Evolutionary conservation across 2,888 invertebrate species (phyloP).

Genomic region (Beris morrisii): DNA sequence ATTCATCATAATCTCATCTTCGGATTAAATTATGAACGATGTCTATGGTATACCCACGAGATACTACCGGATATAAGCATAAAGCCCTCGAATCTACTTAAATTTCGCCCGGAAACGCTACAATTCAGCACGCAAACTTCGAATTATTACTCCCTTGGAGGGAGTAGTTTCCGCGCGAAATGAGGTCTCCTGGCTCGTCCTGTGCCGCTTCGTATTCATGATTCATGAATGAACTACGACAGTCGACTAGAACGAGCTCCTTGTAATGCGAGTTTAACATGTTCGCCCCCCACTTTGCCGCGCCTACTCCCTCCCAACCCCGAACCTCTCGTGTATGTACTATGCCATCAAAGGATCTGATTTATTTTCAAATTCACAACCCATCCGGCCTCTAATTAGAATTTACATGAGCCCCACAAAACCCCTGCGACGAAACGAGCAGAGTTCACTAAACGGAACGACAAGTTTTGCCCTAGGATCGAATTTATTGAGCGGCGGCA

Average conservation of each 20-base stretch:
- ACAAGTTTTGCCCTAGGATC: background rate
- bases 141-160: conserved; percentile 6
- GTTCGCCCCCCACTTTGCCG: background rate
- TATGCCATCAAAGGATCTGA: conserved; percentile 8
- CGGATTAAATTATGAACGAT: conserved; percentile 1
- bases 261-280: conserved; percentile 17
- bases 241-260: conserved; percentile 25
- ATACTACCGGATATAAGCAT: background rate
- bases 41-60: background rate
- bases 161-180: conserved; percentile 12
- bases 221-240: conserved; percentile 15
- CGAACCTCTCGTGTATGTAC: no score
- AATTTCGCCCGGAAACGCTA: conserved; percentile 3
- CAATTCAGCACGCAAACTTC: background rate
- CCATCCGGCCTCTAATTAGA: conserved; percentile 22
- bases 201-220: conserved; percentile 13
- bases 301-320: no score
- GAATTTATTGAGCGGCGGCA: conserved; percentile 2
- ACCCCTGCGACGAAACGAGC: background rate
- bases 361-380: conserved; percentile 10
- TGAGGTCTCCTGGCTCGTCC: background rate
- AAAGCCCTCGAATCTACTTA: background rate
- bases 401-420: conserved; percentile 3
- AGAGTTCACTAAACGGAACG: conserved; percentile 13
- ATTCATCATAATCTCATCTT: background rate